Evolutionary conservation across 2,888 invertebrate genomes (phyloP).

Genomic region (Petrolisthes cinctipes): DNA sequence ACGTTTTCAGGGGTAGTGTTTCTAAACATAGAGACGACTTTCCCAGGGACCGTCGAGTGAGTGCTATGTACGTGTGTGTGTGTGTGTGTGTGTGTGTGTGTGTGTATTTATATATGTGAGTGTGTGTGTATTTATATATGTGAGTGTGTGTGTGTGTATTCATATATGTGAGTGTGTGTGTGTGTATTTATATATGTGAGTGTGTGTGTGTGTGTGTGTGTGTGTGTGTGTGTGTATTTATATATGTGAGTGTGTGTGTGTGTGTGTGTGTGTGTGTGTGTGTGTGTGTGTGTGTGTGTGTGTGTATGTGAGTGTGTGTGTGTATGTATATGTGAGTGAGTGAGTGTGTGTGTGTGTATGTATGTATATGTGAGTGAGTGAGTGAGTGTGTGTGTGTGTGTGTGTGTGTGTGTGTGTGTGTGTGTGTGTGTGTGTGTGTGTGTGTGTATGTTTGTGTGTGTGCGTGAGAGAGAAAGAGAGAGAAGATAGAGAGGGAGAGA

Average conservation of each 20-base stretch:
- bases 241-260: neutral
- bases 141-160: neutral
- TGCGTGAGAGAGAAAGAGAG: neutral
- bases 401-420: slow-evolving; percentile 3
- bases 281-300: neutral
- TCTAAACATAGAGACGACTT: slow-evolving; percentile 48
- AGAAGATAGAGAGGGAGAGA: neutral
- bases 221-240: neutral
- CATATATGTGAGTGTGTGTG: neutral
- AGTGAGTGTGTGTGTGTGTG: neutral
- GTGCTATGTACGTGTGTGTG: neutral
- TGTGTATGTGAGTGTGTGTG: slow-evolving; percentile 9
- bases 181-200: too few species aligned
- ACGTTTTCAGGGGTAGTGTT: slow-evolving; percentile 38
- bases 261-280: slow-evolving; percentile 9
- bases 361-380: neutral
- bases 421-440: neutral
- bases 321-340: neutral
- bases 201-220: slow-evolving; percentile 3
- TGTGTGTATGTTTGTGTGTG: neutral
- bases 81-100: neutral
- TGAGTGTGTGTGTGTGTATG: slow-evolving; percentile 3
- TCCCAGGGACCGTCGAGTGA: slow-evolving; percentile 25
- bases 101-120: slow-evolving; percentile 1
- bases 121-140: neutral